These are phyloP conservation scores for Apocheima hispidaria DNA, from an alignment of 2,888 invertebrate species.

Conservation along the genomic window DNA sequence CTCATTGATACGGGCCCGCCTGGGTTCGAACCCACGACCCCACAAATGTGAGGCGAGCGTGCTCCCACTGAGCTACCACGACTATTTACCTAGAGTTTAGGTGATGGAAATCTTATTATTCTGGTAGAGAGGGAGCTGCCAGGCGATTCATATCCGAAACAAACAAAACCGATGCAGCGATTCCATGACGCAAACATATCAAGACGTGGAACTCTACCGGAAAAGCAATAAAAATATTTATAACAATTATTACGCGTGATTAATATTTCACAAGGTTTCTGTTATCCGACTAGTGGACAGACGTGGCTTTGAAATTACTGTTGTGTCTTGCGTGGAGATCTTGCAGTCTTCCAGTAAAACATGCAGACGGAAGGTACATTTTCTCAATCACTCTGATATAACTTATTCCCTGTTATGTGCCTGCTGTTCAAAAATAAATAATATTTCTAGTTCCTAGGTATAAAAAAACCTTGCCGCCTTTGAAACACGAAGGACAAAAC, in stretches of 20 bases:
- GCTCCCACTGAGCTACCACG: too few species aligned
- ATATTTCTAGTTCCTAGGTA: too few species aligned
- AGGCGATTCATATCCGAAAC: constrained; percentile 1
- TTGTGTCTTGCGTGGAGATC: neutral
- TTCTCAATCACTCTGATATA: neutral
- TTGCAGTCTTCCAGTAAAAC: neutral
- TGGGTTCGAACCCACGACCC: too few species aligned
- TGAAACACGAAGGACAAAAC: too few species aligned
- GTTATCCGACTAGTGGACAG: neutral
- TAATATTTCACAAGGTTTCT: constrained; percentile 18
- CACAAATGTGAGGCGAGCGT: too few species aligned
- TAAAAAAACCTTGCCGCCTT: too few species aligned
- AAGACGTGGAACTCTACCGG: constrained; percentile 16
- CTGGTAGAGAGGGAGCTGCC: neutral
- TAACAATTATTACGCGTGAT: constrained; percentile 15
- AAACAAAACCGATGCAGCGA: constrained; percentile 19
- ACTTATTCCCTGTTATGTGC: too few species aligned
- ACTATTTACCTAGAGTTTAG: too few species aligned
- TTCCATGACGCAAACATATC: constrained; percentile 25
- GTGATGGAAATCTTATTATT: too few species aligned
- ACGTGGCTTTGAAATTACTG: neutral
- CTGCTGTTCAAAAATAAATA: too few species aligned
- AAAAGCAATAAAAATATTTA: constrained; percentile 30
- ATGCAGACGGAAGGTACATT: neutral
- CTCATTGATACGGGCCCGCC: too few species aligned